Base-by-base conservation (phyloP, 2,888 invertebrate species). In the Orthosia gracilis region DNA sequence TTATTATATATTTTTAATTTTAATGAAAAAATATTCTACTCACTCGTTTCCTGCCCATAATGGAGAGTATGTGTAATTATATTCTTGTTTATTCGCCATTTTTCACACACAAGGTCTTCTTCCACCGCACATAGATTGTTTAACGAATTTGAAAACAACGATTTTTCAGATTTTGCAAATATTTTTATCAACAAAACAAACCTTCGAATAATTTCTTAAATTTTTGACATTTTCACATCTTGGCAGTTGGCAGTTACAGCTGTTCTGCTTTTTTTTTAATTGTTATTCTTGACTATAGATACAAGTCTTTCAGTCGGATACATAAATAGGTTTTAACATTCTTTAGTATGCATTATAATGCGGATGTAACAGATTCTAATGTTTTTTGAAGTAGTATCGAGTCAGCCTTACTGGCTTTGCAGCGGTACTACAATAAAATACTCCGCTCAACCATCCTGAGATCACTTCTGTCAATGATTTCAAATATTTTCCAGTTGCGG, bases 41-140 rank as follows among this genome's bases (percentile, higher is more conserved):
- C 52, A 94, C 94, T 87, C 89, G 76, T 89, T 90, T 81, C 84
- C 89, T 12, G 91, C 76, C 81, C 87, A 80, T 61, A 94, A 76
- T 17, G 92, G 93, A 3, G 89, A 86, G 73, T 94, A 94, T 17
- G 75, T 86, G 63, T 92, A 94, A 12, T 89, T 79, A 78, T 91
- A 94, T 54, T 77, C 84, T 63, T 73, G 86, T 64, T 83, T 89
- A 55, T 69, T 78, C 85, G 89, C 90, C 78, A 83, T 87, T 82
- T 61, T 26, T 18, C 12, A 61, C 49, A 65, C 64, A 63, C 50
- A 62, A 55, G 23, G 52, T 2, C 18, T 26, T 13, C 23, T 47
- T 21, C 17, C 61, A 70, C 59, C 64, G 21, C 11, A 26, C 17
- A n/a, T 40, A 18, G 0, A 64, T 21, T 57, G 17, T 45, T 1